Base-by-base conservation (phyloP, 1,140 invertebrate genomes). In the Aethina tumida region DNA sequence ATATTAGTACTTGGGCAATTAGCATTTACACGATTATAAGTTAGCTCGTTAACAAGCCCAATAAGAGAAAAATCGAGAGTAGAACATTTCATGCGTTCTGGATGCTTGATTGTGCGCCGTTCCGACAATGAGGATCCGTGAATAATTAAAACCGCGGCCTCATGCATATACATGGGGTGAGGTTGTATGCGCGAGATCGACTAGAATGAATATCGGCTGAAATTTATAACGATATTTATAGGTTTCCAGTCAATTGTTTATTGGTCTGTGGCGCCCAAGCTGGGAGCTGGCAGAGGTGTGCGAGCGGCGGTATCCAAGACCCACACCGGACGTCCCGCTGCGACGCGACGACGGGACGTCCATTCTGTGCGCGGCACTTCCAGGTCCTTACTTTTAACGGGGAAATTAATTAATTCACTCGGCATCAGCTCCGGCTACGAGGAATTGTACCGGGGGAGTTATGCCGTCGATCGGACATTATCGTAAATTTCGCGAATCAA, bases 221-320 rank as follows among this genome's bases (percentile, higher is more conserved):
- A 41, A 46, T 41, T 47, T 47, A 43, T 47, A 35, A 45, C 36
- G 39, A 47, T 53, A 56, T 53, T 56, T 56, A 56, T 52, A 43
- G 42, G 41, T 46, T 44, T 42, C 37, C 35, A 34, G 53, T 42
- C 46, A 55, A 53, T 53, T 55, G 53, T 55, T 55, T 55, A 55
- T 55, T 55, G 38, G 50, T 53, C 49, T 45, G 40, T 37, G 44
- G 44, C 30, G 44, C n/a, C n/a, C n/a, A n/a, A 38, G 31, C 40
- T 50, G 48, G 48, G 31, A 47, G 41, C 44, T 39, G 39, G 39
- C 29, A 41, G 43, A 53, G 50, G 50, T 53, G 50, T 47, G 50
- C 48, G 45, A 41, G 39, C 34, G 43, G 47, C 31, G 38, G 40
- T 49, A 43, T 42, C 37, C 25, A 28, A 37, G 19, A 31, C 41